phyloP scores from a whole-genome alignment of 1,140 invertebrate species.

The Oppia nitens region DNA sequence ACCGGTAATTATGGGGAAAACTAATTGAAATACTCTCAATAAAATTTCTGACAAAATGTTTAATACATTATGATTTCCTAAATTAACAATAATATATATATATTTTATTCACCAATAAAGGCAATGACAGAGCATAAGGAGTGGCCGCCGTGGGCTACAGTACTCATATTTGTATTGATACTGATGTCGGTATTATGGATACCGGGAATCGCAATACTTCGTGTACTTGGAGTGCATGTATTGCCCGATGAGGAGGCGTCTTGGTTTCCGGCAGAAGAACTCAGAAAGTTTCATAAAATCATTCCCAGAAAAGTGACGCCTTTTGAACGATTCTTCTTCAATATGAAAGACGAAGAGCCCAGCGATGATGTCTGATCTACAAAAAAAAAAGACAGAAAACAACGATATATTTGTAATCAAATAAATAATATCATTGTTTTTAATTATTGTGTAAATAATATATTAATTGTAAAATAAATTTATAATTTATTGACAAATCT shows the following conservation, averaged over 20 bases:
- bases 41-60: no score
- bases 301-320: conserved; percentile 56
- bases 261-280: conserved; percentile 73
- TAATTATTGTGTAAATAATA: no score
- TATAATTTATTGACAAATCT: no score
- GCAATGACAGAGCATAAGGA: conserved; percentile 51
- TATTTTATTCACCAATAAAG: conserved; percentile 26
- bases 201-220: conserved; percentile 53
- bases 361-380: conserved; percentile 5
- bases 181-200: conserved; percentile 71
- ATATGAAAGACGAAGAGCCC: conserved; percentile 48
- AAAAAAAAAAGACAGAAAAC: no score
- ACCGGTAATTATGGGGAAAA: no score
- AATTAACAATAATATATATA: conserved; percentile 1
- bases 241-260: conserved; percentile 76
- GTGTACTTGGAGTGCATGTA: conserved; percentile 53
- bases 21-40: no score
- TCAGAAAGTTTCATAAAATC: conserved; percentile 72
- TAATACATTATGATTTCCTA: no score
- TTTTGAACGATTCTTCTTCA: conserved; percentile 60
- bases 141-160: conserved; percentile 60
- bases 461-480: no score
- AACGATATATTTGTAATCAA: no score
- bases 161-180: conserved; percentile 55
- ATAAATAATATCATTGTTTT: no score